These are phyloP conservation scores for Limnothrissa miodon DNA, from an alignment of 2,113 vertebrate species.

Conservation along the genomic window DNA sequence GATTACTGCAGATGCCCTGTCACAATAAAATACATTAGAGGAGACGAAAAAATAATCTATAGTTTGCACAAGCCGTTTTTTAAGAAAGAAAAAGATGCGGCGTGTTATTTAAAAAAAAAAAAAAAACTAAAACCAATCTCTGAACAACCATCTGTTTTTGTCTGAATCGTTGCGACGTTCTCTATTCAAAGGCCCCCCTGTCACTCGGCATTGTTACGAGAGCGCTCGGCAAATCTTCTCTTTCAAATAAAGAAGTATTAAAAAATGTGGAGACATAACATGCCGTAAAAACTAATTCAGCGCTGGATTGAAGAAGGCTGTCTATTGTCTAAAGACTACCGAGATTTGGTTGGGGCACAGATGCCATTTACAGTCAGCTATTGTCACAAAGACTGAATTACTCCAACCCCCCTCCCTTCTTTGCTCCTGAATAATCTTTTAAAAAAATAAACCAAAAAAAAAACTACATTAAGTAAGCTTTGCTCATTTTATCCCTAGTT, in stretches of 20 bases:
- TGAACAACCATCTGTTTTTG: constrained; percentile 53
- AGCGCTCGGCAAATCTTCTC: neutral
- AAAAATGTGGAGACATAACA: constrained; percentile 3
- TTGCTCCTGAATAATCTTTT: neutral
- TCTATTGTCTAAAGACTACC: neutral
- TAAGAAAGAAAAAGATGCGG: constrained; percentile 46
- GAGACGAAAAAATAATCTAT: constrained; percentile 55
- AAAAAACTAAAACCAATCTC: constrained; percentile 47
- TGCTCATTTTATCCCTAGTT: neutral
- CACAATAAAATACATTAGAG: constrained; percentile 39
- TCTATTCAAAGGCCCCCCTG: constrained; percentile 34
- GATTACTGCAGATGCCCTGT: constrained; percentile 36
- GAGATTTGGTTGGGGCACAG: neutral
- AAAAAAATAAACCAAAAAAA: neutral
- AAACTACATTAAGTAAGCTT: neutral
- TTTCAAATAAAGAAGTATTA: neutral
- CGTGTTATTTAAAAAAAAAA: neutral
- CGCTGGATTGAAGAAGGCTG: neutral
- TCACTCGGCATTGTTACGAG: constrained; percentile 15
- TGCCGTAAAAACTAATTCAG: constrained; percentile 13
- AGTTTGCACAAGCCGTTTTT: constrained; percentile 44
- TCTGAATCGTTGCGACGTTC: constrained; percentile 43
- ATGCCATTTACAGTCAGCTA: neutral
- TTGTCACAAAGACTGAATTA: neutral
- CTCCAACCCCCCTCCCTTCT: too few relatives aligned